Conservation (phyloP, 2,888 invertebrate species). For the Odontocolon sp. region DNA sequence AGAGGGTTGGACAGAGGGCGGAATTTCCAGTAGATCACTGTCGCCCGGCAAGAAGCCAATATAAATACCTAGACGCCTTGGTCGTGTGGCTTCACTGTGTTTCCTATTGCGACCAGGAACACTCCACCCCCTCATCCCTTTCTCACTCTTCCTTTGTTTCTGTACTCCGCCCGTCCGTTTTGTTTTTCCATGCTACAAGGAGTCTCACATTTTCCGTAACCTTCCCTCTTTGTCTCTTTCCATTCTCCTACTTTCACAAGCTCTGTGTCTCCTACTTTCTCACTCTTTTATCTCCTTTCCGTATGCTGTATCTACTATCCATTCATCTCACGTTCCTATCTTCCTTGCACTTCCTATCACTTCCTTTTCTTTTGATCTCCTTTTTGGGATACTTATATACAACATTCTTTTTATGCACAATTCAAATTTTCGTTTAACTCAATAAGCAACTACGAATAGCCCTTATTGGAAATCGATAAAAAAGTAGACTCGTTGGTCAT, state of each 20-base stretch:
- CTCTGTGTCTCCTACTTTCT: constrained; percentile 19
- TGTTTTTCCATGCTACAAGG: constrained; percentile 26
- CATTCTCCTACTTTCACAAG: constrained; percentile 20
- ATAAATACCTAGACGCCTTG: constrained; percentile 79
- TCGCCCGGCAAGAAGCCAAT: constrained; percentile 79
- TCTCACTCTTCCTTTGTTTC: constrained; percentile 41
- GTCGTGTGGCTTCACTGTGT: constrained; percentile 61
- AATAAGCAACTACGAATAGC: too few species aligned
- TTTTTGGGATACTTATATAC: neutral
- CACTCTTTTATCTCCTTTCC: constrained; percentile 12
- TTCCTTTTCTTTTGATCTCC: constrained; percentile 17
- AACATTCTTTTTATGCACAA: neutral
- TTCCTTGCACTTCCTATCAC: constrained; percentile 25
- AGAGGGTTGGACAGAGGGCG: constrained; percentile 65
- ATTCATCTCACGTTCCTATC: constrained; percentile 50
- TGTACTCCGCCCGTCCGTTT: constrained; percentile 44
- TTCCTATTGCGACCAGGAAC: constrained; percentile 62
- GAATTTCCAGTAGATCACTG: constrained; percentile 80
- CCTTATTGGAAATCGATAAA: too few species aligned
- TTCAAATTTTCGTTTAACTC: too few species aligned
- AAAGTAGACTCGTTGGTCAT: too few species aligned
- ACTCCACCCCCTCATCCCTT: constrained; percentile 39
- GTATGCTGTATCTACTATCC: constrained; percentile 14
- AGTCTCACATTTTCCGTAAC: constrained; percentile 53
- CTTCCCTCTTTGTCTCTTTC: constrained; percentile 16